Evolutionary conservation across 2,113 vertebrate genomes (phyloP).

Genomic region (Trogon melanurus): DNA sequence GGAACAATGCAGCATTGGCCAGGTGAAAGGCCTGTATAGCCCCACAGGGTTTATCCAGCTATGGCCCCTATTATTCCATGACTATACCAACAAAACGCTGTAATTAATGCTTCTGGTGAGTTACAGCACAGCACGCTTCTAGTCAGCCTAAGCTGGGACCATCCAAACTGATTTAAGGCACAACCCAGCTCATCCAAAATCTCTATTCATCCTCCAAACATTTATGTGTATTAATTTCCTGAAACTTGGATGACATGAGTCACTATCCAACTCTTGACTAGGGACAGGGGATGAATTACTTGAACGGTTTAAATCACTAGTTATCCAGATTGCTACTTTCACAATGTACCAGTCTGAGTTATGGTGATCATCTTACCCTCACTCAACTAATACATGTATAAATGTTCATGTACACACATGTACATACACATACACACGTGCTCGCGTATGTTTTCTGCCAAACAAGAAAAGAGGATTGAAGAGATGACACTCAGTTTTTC

Average conservation of each 20-base stretch:
- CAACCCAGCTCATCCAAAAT: neutral
- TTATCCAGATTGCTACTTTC: conserved; percentile 22
- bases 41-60: neutral
- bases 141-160: conserved; percentile 8
- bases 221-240: neutral
- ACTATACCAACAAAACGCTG: neutral
- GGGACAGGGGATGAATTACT: neutral
- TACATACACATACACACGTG: neutral
- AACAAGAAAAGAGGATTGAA: neutral
- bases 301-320: conserved; percentile 16
- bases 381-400: neutral
- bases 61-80: neutral
- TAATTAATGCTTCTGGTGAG: conserved; percentile 10
- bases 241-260: neutral
- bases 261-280: neutral
- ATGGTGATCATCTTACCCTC: neutral
- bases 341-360: neutral
- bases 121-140: neutral
- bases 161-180: neutral
- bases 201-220: conserved; percentile 20
- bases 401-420: neutral
- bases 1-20: neutral
- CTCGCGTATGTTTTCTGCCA: neutral
- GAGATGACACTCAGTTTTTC: neutral
- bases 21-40: neutral